These are phyloP conservation scores for Dichetophora obliterata DNA, from an alignment of 2,888 invertebrate genomes.

Conservation along the genomic window DNA sequence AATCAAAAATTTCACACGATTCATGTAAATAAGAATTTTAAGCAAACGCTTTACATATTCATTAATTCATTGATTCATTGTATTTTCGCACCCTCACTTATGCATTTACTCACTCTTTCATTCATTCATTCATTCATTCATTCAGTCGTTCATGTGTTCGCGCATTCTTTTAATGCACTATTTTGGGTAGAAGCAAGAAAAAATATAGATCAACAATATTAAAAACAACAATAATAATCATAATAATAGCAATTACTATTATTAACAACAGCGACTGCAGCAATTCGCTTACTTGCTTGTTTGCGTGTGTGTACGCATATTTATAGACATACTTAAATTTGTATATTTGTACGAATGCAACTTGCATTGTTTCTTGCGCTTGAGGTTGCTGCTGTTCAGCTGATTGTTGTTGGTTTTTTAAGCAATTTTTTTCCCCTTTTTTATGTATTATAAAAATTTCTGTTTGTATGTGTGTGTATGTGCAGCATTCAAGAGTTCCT, in stretches of 20 bases:
- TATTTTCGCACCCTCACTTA: no score
- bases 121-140: neutral
- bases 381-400: neutral
- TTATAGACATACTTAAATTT: neutral
- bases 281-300: neutral
- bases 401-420: constrained; percentile 15
- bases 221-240: neutral
- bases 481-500: neutral
- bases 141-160: neutral
- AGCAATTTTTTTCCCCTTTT: neutral
- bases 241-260: constrained; percentile 6
- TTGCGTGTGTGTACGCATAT: neutral
- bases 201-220: neutral
- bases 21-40: no score
- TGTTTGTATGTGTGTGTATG: no score
- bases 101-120: neutral
- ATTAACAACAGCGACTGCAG: constrained; percentile 2
- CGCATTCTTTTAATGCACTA: neutral
- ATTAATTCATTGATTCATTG: no score
- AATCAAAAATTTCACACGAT: no score
- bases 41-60: no score
- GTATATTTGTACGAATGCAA: neutral
- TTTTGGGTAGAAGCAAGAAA: neutral
- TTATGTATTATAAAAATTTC: neutral
- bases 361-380: constrained; percentile 6